Evolutionary conservation across 2,888 invertebrate genomes (phyloP), one percentile per base, ranked within the genome.

Genomic region (Chloromyia formosa): DNA sequence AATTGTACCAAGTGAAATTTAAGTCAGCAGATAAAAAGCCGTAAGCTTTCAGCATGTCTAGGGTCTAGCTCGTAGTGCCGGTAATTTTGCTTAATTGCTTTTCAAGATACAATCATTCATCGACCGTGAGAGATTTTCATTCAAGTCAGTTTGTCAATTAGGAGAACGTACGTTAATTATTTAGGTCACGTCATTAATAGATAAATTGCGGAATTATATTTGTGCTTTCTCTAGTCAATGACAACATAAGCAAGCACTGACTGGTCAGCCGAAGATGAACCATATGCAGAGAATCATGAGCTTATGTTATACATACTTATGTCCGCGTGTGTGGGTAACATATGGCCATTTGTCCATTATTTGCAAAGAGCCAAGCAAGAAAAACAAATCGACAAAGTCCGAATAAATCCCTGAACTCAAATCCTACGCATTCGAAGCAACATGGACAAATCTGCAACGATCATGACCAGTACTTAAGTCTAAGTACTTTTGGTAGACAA

Each of bases 401-500:
- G n/a, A n/a, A n/a, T n/a, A n/a, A 49, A 49, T 49, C 14, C 12
- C 49, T 49, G 5, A 49, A 12, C 49, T n/a, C 3, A 49, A 49
- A 49, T 3, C 49, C 49, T 49, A 49, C 49, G 16, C 49, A 49
- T 49, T 35, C 27, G 27, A 4, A 4, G 27, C 4, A n/a, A 49
- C 49, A 49, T n/a, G 10, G 49, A 49, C 49, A 60, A 60, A 23
- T 60, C 56, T 10, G 60, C 20, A 60, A 23, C 23, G 14, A 20
- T 56, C 56, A 56, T 22, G 56, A n/a, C 56, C 22, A 5, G 16
- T 20, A 18, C 56, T 20, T 20, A 56, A 56, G 20, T 16, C 20
- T 18, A 56, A 62, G 40, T 62, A 23, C 18, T 23, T 35, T 62
- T 62, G 23, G 27, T 16, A 40, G 62, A 40, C 62, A 62, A 62